Percentiles rank a stretch among this genome's conserved stretches.
Evolutionary conservation across 2,888 invertebrate genomes (phyloP).

Genomic region (Cephus pulcher): DNA sequence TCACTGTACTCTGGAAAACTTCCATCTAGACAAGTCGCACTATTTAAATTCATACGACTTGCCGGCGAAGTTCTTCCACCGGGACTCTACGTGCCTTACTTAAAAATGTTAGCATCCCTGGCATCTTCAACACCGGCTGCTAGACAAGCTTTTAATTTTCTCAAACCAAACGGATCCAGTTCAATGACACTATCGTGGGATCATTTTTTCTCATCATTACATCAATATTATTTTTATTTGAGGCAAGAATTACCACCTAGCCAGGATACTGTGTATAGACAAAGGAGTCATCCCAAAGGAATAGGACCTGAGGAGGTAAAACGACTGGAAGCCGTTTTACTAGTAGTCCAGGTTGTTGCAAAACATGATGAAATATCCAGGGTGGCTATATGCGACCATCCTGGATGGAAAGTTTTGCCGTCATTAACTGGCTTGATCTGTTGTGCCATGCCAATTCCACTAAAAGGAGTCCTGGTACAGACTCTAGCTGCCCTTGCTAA

Average conservation of each 20-base stretch:
- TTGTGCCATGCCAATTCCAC: constrained; percentile 85
- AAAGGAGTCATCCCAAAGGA: constrained; percentile 69
- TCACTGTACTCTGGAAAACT: constrained; percentile 55
- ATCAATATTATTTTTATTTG: constrained; percentile 77
- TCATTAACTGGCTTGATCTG: constrained; percentile 84
- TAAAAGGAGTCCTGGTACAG: constrained; percentile 86
- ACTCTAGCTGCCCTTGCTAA: constrained; percentile 85
- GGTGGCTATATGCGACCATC: constrained; percentile 86
- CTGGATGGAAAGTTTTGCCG: constrained; percentile 87
- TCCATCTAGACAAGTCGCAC: constrained; percentile 77
- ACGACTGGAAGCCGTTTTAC: constrained; percentile 85
- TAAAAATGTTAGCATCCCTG: constrained; percentile 87
- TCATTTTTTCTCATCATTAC: constrained; percentile 85
- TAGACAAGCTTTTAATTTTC: constrained; percentile 79
- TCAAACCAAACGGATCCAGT: constrained; percentile 75
- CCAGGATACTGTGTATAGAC: constrained; percentile 75
- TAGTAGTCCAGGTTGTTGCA: constrained; percentile 82
- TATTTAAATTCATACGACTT: constrained; percentile 91
- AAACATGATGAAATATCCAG: constrained; percentile 84
- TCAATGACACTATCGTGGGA: constrained; percentile 80
- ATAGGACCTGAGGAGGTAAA: constrained; percentile 87
- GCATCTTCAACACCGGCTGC: constrained; percentile 83
- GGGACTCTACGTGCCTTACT: constrained; percentile 86
- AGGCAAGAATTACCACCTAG: constrained; percentile 77
- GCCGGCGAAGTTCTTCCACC: constrained; percentile 89